Evolutionary conservation across 2,797 vertebrate species (phyloP).

Genomic region (Lagodon rhomboides): DNA sequence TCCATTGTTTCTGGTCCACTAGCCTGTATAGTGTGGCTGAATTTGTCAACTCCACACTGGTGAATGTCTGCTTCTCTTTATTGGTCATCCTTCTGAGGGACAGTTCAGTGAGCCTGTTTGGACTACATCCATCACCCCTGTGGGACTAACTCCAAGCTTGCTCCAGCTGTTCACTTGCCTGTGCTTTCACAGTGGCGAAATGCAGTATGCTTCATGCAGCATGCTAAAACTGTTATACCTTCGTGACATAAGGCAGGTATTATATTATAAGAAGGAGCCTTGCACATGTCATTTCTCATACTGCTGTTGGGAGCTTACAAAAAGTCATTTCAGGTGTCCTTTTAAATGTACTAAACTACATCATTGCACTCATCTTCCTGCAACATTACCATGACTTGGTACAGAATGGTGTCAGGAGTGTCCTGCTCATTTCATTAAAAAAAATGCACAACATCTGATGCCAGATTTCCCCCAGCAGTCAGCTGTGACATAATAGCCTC

Average conservation of each 20-base stretch:
- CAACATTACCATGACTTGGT: conserved; percentile 4
- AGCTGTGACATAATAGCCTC: conserved; percentile 49
- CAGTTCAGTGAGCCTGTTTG: background rate
- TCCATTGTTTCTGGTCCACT: background rate
- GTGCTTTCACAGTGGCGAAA: background rate
- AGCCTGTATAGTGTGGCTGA: background rate
- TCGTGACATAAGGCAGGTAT: background rate
- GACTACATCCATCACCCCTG: background rate
- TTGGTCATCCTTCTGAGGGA: background rate
- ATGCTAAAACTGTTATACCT: background rate
- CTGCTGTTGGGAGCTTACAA: background rate
- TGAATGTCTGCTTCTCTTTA: background rate
- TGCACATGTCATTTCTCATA: background rate
- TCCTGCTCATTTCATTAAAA: conserved; percentile 47
- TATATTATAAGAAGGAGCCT: background rate
- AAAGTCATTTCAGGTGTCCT: background rate
- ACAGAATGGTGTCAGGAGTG: background rate
- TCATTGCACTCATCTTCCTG: background rate
- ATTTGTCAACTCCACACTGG: background rate
- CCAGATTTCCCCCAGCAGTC: conserved; percentile 53
- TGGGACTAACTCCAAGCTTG: background rate
- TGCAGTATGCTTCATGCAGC: background rate
- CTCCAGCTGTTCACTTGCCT: background rate
- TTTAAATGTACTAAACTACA: conserved; percentile 15
- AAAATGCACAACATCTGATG: conserved; percentile 35